Conservation (phyloP, 92 coral and sea anemone genomes). For the Parazoanthus swiftii region DNA sequence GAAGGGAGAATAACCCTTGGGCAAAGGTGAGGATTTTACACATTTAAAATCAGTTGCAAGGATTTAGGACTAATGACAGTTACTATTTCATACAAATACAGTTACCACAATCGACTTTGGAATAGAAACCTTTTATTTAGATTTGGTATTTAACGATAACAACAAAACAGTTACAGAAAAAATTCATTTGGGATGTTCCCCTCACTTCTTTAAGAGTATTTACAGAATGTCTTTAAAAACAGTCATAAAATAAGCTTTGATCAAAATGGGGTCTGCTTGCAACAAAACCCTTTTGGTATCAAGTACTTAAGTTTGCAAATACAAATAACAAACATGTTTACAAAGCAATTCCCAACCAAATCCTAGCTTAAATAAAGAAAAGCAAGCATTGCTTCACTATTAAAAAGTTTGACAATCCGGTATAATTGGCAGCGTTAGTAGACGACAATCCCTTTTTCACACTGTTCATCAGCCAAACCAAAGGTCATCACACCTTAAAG, state of each 20-base stretch:
- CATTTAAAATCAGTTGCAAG: too few species aligned
- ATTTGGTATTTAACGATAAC: not conserved
- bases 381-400: constrained; percentile 21
- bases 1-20: too few species aligned
- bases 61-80: too few species aligned
- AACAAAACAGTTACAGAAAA: not conserved
- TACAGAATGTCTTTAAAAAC: constrained; percentile 5
- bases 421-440: not conserved
- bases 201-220: not conserved
- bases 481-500: not conserved
- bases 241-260: not conserved
- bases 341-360: not conserved
- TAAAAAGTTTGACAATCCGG: constrained; percentile 15
- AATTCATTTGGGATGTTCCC: not conserved
- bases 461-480: not conserved
- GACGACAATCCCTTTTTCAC: not conserved
- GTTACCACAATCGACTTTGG: not conserved
- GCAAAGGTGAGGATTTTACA: too few species aligned
- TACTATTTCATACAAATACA: too few species aligned
- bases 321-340: not conserved
- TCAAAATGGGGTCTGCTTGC: not conserved
- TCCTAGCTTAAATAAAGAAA: constrained; percentile 9
- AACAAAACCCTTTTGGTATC: not conserved
- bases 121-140: not conserved
- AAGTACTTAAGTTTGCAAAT: not conserved